Percentiles rank a stretch among this genome's conserved stretches.
Evolutionary conservation across 2,797 vertebrate species (phyloP).

Genomic region (Antrozous pallidus): DNA sequence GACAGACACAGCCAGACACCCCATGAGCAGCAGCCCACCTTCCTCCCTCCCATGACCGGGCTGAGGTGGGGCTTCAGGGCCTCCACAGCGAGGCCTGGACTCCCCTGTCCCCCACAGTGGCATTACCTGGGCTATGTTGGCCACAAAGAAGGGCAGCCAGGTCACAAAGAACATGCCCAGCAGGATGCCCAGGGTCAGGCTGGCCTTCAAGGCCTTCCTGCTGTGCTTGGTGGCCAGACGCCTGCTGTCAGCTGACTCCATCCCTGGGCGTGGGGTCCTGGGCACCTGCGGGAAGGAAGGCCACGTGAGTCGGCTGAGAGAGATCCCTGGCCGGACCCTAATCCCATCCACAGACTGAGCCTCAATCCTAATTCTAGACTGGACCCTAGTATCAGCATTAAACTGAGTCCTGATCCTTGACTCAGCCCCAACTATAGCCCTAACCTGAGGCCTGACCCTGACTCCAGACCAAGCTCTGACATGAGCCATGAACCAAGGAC

Average conservation of each 20-base stretch:
- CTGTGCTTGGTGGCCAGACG: constrained; percentile 92
- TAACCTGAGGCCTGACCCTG: background rate
- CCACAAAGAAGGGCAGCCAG: constrained; percentile 96
- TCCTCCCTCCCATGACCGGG: background rate
- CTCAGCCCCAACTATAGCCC: background rate
- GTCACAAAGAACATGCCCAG: constrained; percentile 96
- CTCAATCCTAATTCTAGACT: background rate
- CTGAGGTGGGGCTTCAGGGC: background rate
- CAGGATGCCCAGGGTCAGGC: constrained; percentile 94
- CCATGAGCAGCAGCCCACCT: background rate
- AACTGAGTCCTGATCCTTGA: background rate
- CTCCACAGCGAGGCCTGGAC: background rate
- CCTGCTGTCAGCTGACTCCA: constrained; percentile 85
- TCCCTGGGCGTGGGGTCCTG: constrained; percentile 29
- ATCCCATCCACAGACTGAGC: background rate
- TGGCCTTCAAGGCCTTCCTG: constrained; percentile 95
- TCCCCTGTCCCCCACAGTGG: background rate
- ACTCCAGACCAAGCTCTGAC: background rate
- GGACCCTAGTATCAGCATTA: background rate
- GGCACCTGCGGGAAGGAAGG: constrained; percentile 68
- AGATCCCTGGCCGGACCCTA: background rate
- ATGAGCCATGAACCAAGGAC: background rate
- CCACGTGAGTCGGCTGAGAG: background rate
- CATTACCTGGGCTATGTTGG: constrained; percentile 94
- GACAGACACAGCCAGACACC: background rate